phyloP scores from a whole-genome alignment of 1,140 invertebrate genomes.

The Ladona fulva region DNA sequence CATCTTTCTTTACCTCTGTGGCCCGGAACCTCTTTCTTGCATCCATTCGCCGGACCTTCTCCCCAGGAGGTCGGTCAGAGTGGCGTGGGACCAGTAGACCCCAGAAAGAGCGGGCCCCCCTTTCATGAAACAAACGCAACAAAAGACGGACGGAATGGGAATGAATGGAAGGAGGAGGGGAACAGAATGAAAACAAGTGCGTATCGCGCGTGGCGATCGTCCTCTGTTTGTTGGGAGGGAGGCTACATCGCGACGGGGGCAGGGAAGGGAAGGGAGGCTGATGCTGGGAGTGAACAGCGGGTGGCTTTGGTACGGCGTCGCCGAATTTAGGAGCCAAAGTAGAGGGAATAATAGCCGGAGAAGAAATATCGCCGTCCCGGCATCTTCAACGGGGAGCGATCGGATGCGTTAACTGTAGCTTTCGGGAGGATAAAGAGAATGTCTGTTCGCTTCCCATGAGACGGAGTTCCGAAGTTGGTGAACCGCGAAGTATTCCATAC shows the following conservation, averaged over 20 bases:
- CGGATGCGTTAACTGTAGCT: no score
- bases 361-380: background rate
- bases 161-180: background rate
- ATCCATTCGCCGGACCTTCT: background rate
- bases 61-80: background rate
- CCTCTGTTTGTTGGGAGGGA: background rate
- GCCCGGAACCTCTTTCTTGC: background rate
- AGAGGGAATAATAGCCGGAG: background rate
- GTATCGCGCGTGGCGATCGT: conserved; percentile 1
- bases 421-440: no score
- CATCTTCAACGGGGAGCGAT: background rate
- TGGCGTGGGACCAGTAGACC: background rate
- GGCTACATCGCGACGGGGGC: no score
- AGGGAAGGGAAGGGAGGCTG: background rate
- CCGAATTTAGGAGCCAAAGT: background rate
- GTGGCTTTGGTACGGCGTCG: background rate
- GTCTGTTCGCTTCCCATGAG: no score
- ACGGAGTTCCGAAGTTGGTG: no score
- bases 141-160: background rate
- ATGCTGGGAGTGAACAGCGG: conserved; percentile 1
- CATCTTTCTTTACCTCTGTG: background rate
- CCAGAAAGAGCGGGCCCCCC: background rate
- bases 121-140: background rate
- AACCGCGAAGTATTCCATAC: no score
- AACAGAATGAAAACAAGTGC: background rate